Evolutionary conservation across 2,888 invertebrate species (phyloP).

Genomic region (Tuta absoluta): DNA sequence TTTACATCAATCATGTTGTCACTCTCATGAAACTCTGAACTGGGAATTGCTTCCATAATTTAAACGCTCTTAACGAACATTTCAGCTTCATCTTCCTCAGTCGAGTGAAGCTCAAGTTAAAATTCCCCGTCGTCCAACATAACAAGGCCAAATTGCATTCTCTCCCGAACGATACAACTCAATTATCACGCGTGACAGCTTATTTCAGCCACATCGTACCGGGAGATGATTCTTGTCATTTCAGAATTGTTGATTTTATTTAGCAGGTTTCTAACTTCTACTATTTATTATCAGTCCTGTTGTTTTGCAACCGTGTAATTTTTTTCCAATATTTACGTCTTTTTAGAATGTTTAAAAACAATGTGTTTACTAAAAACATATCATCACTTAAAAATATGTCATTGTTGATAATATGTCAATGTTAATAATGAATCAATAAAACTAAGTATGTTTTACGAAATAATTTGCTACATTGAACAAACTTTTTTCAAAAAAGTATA

Average conservation of each 20-base stretch:
- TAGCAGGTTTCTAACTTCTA: too few species aligned
- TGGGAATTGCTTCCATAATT: conserved; percentile 5
- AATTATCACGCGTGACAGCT: conserved; percentile 51
- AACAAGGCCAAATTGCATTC: conserved; percentile 49
- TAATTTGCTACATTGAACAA: too few species aligned
- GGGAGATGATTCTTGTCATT: conserved; percentile 7
- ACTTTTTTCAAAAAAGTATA: not conserved
- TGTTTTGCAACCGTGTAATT: too few species aligned
- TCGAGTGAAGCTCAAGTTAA: conserved; percentile 24
- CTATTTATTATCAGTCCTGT: too few species aligned
- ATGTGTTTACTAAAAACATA: too few species aligned
- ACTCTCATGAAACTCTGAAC: conserved; percentile 8
- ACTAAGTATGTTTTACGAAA: too few species aligned
- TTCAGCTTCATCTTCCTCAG: conserved; percentile 21
- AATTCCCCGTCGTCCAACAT: conserved; percentile 29
- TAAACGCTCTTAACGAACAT: conserved; percentile 3
- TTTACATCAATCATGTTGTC: not conserved
- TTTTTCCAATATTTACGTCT: too few species aligned
- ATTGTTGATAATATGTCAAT: too few species aligned
- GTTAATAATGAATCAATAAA: too few species aligned
- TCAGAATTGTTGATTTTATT: not conserved
- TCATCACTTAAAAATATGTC: too few species aligned
- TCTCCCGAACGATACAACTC: conserved; percentile 45
- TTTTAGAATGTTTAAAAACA: too few species aligned
- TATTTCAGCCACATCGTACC: conserved; percentile 42